Evolutionary conservation across 2,888 invertebrate genomes (phyloP), one percentile per base, ranked within the genome.

Genomic region (Acronicta alni): DNA sequence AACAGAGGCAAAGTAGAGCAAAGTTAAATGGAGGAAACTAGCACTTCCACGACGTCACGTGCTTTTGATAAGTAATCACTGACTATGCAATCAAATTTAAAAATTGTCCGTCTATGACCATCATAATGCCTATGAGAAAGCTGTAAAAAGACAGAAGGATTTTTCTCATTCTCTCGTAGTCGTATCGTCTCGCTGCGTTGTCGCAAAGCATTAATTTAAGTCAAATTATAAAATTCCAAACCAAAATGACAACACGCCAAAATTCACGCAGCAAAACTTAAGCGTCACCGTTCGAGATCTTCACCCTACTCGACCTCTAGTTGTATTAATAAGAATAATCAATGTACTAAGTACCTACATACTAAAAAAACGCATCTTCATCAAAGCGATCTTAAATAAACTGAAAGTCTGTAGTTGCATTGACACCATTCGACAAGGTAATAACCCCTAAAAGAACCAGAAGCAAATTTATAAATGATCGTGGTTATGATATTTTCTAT

Each of bases 371-470:
- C 9, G 12, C 37, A 30, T 48, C 16, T 43, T 42, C 32, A 53
- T 58, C 32, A 58, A 16, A 17, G 15, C 18, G 17, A 72, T 46
- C 9, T 72, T 38, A 49, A 47, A 32, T 47, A 35, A 47, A 55
- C 69, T 73, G 48, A 68, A 68, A 60, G 54, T 65, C 23, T 45
- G 26, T 66, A 44, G 44, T 60, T 52, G 18, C 55, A 68, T 68
- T 68, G 52, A 68, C 62, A 53, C 52, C 55, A 68, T 52, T 68
- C 42, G 35, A 52, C 42, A 61, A 73, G 48, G 48, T 17, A 60
- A 68, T 51, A 48, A 68, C 41, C 43, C 44, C 43, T 35, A 35
- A 17, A 7, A 46, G 45, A 67, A 73, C 32, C 49, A 60, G 51
- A 67, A 67, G 46, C 18, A 39, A 68, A 41, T 67, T 46, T 20